Evolutionary conservation across 2,888 invertebrate genomes (phyloP), one percentile per base, ranked within the genome.

Genomic region (Sicus ferrugineus): DNA sequence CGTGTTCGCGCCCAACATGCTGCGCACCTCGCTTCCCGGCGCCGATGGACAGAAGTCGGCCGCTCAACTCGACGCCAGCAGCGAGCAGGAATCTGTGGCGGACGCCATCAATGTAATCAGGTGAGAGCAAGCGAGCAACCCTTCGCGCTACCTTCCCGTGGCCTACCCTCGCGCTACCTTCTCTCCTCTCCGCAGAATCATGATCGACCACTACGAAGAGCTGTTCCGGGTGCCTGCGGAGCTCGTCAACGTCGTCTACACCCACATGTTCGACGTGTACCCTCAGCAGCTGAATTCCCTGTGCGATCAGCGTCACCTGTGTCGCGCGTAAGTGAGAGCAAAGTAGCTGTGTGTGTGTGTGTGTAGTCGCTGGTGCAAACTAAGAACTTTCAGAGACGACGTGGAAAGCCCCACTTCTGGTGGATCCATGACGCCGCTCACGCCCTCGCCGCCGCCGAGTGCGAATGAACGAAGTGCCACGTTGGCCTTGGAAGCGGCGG

Each of bases 51-150:
- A 61, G 21, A 52, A 14, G 52, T 9, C 23, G 23, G 19, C 52
- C 1, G 52, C 11, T 21, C 19, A 52, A 9, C 11, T n/a, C 16
- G 31, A 31, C 14, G 75, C 71, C 31, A 72, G 63, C n/a, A 75
- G 54, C 21, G 85, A 86, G 56, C 80, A 83, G 48, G 77, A 81
- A 28, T 78, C 31, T 91, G 92, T 78, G 95, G 95, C 84, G 56
- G 96, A 96, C 82, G 93, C 96, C 70, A 97, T 97, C 82, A 96
- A 95, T 86, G 95, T 96, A 63, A 91, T 95, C 21, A 89, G 95
- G 70, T 87, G 82, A 74, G 19, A 34, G n/a, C n/a, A n/a, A n/a
- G n/a, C n/a, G n/a, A n/a, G n/a, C n/a, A n/a, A n/a, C n/a, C n/a
- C n/a, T n/a, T n/a, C n/a, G n/a, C n/a, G n/a, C n/a, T n/a, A n/a